A percentile compares a stretch with the other conserved stretches of the same genome.
These are phyloP conservation scores for Dendroctonus ponderosae DNA, from an alignment of 1,140 invertebrate genomes.

Conservation along the genomic window DNA sequence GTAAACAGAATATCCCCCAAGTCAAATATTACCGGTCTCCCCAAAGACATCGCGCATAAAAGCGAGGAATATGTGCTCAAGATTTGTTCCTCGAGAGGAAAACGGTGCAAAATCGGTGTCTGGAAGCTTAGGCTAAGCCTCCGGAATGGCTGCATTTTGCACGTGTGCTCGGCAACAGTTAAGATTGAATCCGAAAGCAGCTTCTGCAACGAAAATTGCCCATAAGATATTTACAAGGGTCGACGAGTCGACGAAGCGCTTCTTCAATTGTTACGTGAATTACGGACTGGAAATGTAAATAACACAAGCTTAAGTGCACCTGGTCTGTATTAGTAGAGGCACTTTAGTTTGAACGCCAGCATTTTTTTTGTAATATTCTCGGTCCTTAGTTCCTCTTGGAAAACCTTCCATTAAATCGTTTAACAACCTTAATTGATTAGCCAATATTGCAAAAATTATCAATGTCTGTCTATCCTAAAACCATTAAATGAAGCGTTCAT, in stretches of 20 bases:
- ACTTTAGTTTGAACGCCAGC: no score
- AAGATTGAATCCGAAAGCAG: conserved; percentile 42
- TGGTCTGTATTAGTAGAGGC: no score
- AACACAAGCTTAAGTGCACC: no score
- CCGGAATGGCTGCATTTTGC: conserved; percentile 23
- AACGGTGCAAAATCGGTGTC: conserved; percentile 29
- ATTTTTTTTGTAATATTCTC: no score
- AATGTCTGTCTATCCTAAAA: no score
- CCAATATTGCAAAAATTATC: no score
- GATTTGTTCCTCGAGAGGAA: conserved; percentile 26
- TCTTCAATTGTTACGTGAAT: not conserved
- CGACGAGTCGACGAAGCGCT: conserved; percentile 23
- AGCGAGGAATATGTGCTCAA: conserved; percentile 20
- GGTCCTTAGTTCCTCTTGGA: no score
- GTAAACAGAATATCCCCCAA: conserved; percentile 1
- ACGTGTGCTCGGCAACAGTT: conserved; percentile 38
- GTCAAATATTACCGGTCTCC: conserved; percentile 15
- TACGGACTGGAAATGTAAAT: no score
- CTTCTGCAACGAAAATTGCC: conserved; percentile 37
- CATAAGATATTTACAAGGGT: conserved; percentile 47
- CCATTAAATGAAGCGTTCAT: no score
- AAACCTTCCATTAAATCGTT: no score
- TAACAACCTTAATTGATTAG: no score
- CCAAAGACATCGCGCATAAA: conserved; percentile 7
- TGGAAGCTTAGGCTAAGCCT: conserved; percentile 25